Evolutionary conservation across 2,888 invertebrate species (phyloP).

Genomic region (Sphaerophoria taeniata): DNA sequence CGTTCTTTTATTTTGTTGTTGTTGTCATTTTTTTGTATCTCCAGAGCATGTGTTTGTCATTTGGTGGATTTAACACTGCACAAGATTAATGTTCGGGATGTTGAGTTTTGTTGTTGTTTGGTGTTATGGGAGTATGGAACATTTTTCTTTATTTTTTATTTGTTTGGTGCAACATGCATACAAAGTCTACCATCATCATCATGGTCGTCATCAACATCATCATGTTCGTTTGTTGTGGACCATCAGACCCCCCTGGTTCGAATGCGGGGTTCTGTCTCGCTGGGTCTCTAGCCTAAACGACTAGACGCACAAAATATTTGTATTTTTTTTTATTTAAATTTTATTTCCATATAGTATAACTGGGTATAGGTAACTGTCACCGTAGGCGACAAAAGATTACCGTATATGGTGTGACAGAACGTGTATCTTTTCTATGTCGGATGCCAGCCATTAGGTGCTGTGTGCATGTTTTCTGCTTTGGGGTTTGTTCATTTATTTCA

Average conservation of each 20-base stretch:
- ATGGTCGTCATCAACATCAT: constrained; percentile 69
- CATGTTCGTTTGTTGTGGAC: constrained; percentile 50
- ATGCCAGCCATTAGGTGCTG: constrained; percentile 72
- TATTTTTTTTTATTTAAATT: constrained; percentile 32
- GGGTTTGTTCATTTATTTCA: constrained; percentile 5
- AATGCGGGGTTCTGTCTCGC: constrained; percentile 23
- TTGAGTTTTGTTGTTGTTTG: constrained; percentile 61
- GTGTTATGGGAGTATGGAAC: background rate
- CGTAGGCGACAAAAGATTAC: constrained; percentile 74
- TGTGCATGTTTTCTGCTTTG: constrained; percentile 62
- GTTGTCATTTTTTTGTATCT: constrained; percentile 39
- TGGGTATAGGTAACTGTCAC: constrained; percentile 66
- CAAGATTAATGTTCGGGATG: constrained; percentile 74
- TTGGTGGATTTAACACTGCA: constrained; percentile 73
- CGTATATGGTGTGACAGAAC: constrained; percentile 70
- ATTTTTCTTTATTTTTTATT: background rate
- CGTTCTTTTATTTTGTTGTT: constrained; percentile 32
- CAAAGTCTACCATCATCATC: constrained; percentile 64
- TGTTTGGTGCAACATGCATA: constrained; percentile 43
- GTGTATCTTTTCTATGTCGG: constrained; percentile 69
- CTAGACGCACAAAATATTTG: constrained; percentile 58
- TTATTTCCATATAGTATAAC: constrained; percentile 5
- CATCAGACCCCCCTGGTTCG: constrained; percentile 49
- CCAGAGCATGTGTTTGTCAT: constrained; percentile 73
- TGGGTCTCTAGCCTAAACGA: constrained; percentile 47